Conservation (phyloP, 2,113 vertebrate genomes). For the Anarrhichthys ocellatus region DNA sequence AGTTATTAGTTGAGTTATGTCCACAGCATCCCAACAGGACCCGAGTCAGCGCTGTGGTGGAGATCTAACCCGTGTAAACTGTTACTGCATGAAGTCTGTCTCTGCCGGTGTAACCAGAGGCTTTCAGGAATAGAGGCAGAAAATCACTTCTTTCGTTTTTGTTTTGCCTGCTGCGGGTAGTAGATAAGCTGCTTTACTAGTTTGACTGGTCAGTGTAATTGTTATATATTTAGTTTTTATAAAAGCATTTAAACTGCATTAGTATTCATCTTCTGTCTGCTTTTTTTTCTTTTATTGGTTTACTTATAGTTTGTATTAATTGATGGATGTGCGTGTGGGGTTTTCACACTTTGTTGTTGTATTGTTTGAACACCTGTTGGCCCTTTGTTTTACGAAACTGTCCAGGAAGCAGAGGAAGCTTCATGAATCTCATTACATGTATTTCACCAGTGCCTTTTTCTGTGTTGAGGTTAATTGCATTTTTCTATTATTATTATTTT, state of each 20-base stretch:
- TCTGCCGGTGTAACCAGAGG: neutral
- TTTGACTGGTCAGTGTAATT: neutral
- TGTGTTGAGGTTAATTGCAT: neutral
- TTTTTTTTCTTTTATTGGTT: neutral
- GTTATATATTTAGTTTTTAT: neutral
- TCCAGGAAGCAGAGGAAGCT: neutral
- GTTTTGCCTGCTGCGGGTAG: neutral
- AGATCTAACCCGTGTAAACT: neutral
- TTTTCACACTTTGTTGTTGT: neutral
- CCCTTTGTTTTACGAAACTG: neutral
- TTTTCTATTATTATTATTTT: neutral
- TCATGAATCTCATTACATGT: neutral
- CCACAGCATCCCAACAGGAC: neutral
- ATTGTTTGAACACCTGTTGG: neutral
- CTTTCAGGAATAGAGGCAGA: neutral
- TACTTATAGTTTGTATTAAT: neutral
- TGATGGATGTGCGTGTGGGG: too few species aligned
- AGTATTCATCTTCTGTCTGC: neutral
- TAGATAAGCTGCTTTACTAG: neutral
- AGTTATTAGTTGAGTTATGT: neutral
- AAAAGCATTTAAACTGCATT: neutral
- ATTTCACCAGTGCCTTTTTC: neutral
- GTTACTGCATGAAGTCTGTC: conserved; percentile 34
- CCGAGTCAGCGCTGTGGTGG: neutral
- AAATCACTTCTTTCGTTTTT: neutral